These are phyloP conservation scores for Leucophora obtusa DNA, from an alignment of 2,888 invertebrate species.

Conservation along the genomic window DNA sequence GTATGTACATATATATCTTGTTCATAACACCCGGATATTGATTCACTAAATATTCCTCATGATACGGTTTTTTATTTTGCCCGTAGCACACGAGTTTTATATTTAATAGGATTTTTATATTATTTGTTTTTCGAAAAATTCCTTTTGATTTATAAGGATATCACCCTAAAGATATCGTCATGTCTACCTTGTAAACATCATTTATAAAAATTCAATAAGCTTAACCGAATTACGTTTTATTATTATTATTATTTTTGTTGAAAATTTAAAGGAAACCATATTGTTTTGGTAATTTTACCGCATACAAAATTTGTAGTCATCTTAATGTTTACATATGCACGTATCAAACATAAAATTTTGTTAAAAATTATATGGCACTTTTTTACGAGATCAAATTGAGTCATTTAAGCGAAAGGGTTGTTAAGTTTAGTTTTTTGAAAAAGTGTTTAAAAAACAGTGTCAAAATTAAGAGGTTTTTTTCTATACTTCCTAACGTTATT, in stretches of 20 bases:
- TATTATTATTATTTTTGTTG: not conserved
- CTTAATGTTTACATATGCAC: not conserved
- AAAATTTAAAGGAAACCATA: not conserved
- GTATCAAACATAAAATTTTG: slow-evolving; percentile 26
- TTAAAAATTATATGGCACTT: slow-evolving; percentile 3
- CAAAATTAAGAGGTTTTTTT: no score
- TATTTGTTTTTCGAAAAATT: slow-evolving; percentile 28
- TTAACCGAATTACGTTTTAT: not conserved
- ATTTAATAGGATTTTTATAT: slow-evolving; percentile 28
- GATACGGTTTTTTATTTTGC: not conserved
- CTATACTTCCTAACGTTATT: no score
- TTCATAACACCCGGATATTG: slow-evolving; percentile 28
- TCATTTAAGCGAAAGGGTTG: no score
- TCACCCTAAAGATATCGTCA: not conserved
- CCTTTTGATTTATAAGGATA: slow-evolving; percentile 43
- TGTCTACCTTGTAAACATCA: slow-evolving; percentile 4
- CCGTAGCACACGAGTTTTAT: slow-evolving; percentile 22
- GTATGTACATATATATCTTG: no score
- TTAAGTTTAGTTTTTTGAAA: no score
- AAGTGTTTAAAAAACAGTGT: no score
- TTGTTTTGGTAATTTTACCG: slow-evolving; percentile 3
- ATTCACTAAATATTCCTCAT: slow-evolving; percentile 8
- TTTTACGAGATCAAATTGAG: not conserved
- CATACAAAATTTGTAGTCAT: not conserved
- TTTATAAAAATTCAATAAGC: not conserved